Base-by-base conservation (phyloP, 64 coral and sea anemone genomes). In the Porites lutea region DNA sequence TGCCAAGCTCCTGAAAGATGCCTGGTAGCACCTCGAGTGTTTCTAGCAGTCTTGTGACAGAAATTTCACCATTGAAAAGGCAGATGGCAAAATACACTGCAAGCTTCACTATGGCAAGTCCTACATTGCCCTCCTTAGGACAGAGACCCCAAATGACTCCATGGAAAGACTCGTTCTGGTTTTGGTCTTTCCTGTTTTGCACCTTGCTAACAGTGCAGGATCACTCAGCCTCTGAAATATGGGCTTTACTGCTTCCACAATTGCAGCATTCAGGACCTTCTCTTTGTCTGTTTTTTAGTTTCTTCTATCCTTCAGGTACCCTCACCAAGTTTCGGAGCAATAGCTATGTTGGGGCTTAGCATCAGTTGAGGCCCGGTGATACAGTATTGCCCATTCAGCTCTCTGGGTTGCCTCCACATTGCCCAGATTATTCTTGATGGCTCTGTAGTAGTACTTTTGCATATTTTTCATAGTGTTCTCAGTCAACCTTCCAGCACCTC, bases 251-350 rank as follows among this genome's bases (percentile, higher is more conserved):
- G 78, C 78, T 59, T 82, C 52, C 55, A 82, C 55, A 87, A 23
- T 27, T 87, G 83, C 84, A 37, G 11, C 16, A 45, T 66, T 51
- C 20, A 74, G 66, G 60, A 70, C 74, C 74, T 87, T 87, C 43
- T 72, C 68, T 74, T 87, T 55, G 51, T 87, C 49, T 87, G 85
- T 13, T 20, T 52, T 54, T 37, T 23, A 54, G 52, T 87, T 54
- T 9, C 52, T 54, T 54, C 52, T 54, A 54, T 54, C 52, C 52
- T 54, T 54, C 46, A 54, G 51, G 51, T 71, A 87, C 59, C 16
- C 74, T 27, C 84, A 73, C 68, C 84, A 87, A 87, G 68, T 87
- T 18, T 74, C 49, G n/a, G 84, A 71, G 37, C 84, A 87, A 73
- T 87, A 87, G 18, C 73, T 13, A 57, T 87, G 51, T 21, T 72